Base-by-base conservation (phyloP, 2,888 invertebrate species). In the Syrphus vitripennis region DNA sequence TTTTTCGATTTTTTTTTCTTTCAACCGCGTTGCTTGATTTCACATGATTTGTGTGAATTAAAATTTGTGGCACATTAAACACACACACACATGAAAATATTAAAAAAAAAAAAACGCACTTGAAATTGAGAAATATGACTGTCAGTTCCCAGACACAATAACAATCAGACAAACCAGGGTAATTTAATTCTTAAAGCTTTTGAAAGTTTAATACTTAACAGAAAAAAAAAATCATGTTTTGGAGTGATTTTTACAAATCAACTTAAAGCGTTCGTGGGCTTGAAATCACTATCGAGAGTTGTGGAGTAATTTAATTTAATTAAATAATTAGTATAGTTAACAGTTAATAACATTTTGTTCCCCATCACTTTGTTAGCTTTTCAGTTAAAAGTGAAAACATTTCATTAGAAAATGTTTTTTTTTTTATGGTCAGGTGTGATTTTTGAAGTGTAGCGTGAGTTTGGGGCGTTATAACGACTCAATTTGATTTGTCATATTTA, bases 31-130 rank as follows among this genome's bases (percentile, higher is more conserved):
- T 63, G 19, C 59, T 72, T 76, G 80, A 84, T 84, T 84, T 84
- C 81, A 84, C 81, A 84, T 81, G 81, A 84, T 81, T 84, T 84
- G 81, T 81, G 71, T 67, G 81, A 84, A 84, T 72, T 77, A 61
- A 81, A 81, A 76, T 72, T 53, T 65, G 75, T 71, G 29, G 79
- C 67, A 79, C 21, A 55, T 16, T n/a, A 16, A 16, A 29, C 26
- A 45, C 4, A 26, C 42, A 45, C 5, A 26, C 10, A 21, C 7
- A 19, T 3, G 24, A 12, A 16, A 5, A 40, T 12, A 37, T 10
- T 29, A 63, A 21, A 16, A 34, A 1, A 45, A 55, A 48, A 29
- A 79, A 67, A 80, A 75, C 63, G 55, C 74, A 75, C 70, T 74
- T 70, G 24, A 75, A 79, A 80, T 80, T 80, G 70, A 81, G 84